Evolutionary conservation across 2,888 invertebrate genomes (phyloP).

Genomic region (Tryphoninae sp.): DNA sequence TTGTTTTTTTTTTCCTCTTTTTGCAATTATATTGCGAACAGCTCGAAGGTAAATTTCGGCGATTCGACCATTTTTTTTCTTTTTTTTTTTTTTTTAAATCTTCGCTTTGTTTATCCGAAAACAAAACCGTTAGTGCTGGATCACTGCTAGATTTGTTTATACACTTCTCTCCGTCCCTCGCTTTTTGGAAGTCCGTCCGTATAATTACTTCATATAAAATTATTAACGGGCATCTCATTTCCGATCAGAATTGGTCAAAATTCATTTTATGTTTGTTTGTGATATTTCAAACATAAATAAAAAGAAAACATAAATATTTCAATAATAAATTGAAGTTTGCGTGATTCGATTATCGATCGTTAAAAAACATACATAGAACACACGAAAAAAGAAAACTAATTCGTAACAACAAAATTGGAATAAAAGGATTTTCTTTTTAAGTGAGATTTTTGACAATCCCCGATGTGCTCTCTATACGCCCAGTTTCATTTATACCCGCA

Average conservation of each 20-base stretch:
- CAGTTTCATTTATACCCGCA: slow-evolving; percentile 19
- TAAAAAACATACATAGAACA: background rate
- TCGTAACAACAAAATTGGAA: too few relatives aligned
- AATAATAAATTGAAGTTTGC: slow-evolving; percentile 2
- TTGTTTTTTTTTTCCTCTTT: slow-evolving; percentile 32
- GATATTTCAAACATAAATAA: too few relatives aligned
- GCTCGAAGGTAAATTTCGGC: slow-evolving; percentile 58
- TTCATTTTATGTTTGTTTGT: background rate
- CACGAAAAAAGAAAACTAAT: too few relatives aligned
- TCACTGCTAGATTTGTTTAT: slow-evolving; percentile 1
- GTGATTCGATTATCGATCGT: slow-evolving; percentile 1
- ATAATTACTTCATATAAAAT: slow-evolving; percentile 55
- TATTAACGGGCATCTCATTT: slow-evolving; percentile 45
- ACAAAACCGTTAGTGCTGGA: background rate
- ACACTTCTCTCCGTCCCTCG: slow-evolving; percentile 7
- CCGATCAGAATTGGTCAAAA: slow-evolving; percentile 11
- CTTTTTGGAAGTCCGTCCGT: slow-evolving; percentile 48
- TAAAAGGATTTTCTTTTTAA: background rate
- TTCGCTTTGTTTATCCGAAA: slow-evolving; percentile 16
- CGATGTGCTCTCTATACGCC: slow-evolving; percentile 24
- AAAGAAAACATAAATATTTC: too few relatives aligned
- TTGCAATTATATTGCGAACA: slow-evolving; percentile 45
- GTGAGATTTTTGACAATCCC: background rate
- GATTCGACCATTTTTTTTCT: slow-evolving; percentile 40
- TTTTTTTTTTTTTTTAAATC: slow-evolving; percentile 19